phyloP scores from a whole-genome alignment of 2,888 invertebrate species.

The Bibio marci region DNA sequence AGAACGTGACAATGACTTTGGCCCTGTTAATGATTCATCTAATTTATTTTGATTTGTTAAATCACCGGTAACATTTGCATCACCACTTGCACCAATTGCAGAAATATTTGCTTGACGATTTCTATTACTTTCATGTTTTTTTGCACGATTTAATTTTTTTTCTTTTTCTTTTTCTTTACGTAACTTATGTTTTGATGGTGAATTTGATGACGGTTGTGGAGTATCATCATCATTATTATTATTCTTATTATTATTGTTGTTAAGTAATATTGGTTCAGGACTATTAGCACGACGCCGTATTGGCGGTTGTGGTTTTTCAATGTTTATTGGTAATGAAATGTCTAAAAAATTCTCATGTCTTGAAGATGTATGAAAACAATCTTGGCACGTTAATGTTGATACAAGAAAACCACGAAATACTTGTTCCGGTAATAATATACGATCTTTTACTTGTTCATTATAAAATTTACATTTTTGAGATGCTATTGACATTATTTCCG shows the following conservation, averaged over 20 bases:
- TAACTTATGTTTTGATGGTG: slow-evolving; percentile 36
- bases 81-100: slow-evolving; percentile 8
- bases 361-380: slow-evolving; percentile 73
- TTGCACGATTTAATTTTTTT: slow-evolving; percentile 28
- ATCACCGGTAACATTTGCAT: slow-evolving; percentile 1
- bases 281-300: slow-evolving; percentile 35
- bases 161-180: slow-evolving; percentile 39
- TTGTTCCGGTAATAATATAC: slow-evolving; percentile 60
- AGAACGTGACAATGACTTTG: slow-evolving; percentile 10
- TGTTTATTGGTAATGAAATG: slow-evolving; percentile 76
- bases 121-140: slow-evolving; percentile 20
- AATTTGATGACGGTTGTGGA: slow-evolving; percentile 8
- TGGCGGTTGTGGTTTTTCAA: slow-evolving; percentile 56
- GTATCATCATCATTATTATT: too few species aligned
- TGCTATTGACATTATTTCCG: slow-evolving; percentile 14
- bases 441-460: slow-evolving; percentile 61
- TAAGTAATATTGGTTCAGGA: slow-evolving; percentile 16
- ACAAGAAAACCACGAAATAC: slow-evolving; percentile 88
- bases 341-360: slow-evolving; percentile 88
- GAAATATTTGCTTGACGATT: slow-evolving; percentile 10
- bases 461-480: slow-evolving; percentile 69
- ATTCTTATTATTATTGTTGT: background rate
- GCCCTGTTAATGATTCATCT: background rate
- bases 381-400: slow-evolving; percentile 76
- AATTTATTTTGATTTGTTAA: background rate